These are phyloP conservation scores for Solenopsis invicta DNA, from an alignment of 1,140 invertebrate species.

Conservation along the genomic window DNA sequence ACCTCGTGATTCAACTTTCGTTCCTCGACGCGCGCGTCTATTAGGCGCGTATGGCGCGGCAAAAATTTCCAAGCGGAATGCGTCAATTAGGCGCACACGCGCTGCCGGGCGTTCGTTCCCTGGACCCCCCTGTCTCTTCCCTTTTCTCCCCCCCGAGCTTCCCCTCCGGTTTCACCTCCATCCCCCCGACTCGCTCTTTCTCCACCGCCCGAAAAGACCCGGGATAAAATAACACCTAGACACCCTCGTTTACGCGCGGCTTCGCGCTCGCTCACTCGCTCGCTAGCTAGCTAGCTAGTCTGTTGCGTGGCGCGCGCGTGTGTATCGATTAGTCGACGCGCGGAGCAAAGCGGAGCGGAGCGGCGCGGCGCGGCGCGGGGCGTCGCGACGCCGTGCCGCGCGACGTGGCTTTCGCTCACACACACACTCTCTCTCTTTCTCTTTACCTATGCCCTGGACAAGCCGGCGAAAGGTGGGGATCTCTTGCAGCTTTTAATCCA, in stretches of 20 bases:
- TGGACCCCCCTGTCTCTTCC: background rate
- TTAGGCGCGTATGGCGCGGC: conserved; percentile 50
- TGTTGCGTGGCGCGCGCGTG: conserved; percentile 48
- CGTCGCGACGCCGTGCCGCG: conserved; percentile 32
- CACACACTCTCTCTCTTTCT: conserved; percentile 19
- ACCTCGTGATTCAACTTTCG: conserved; percentile 23
- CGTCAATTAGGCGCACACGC: conserved; percentile 62
- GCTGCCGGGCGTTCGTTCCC: conserved; percentile 26
- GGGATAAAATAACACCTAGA: conserved; percentile 73
- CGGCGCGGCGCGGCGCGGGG: conserved; percentile 56
- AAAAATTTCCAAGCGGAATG: conserved; percentile 63
- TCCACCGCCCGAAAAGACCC: conserved; percentile 56
- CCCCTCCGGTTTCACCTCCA: background rate
- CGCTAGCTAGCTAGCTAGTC: background rate
- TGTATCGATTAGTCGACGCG: conserved; percentile 73
- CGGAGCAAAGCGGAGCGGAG: conserved; percentile 16
- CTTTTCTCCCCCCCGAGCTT: background rate
- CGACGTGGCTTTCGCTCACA: conserved; percentile 19
- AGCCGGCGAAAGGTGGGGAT: conserved; percentile 54
- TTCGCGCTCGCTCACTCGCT: conserved; percentile 44
- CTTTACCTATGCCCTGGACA: conserved; percentile 42
- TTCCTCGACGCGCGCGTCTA: conserved; percentile 19
- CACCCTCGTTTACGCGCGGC: conserved; percentile 61
- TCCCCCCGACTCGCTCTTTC: conserved; percentile 17
- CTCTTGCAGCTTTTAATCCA: conserved; percentile 64